Percentiles rank a stretch among this genome's conserved stretches.
These are phyloP conservation scores for Tetrapedia diversipes DNA, from an alignment of 2,888 invertebrate species.

Conservation along the genomic window DNA sequence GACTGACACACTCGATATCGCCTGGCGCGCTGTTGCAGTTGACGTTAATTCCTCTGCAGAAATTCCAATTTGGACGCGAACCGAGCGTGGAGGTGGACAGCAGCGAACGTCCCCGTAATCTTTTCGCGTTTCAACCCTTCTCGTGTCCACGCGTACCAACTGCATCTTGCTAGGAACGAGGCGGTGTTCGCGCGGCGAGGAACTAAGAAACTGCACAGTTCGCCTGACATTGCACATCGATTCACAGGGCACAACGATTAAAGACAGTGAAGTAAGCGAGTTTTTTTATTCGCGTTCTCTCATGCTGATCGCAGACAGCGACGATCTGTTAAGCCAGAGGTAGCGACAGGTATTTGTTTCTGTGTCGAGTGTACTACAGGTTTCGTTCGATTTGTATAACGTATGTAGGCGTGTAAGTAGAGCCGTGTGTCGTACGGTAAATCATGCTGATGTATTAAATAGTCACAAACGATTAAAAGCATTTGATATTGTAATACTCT, in stretches of 20 bases:
- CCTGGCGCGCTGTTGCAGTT: slow-evolving; percentile 33
- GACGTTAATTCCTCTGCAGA: slow-evolving; percentile 49
- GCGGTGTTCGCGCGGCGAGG: not conserved
- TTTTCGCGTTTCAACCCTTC: not conserved
- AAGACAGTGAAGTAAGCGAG: slow-evolving; percentile 13
- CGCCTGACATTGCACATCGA: slow-evolving; percentile 5
- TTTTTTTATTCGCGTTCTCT: not conserved
- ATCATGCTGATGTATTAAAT: not conserved
- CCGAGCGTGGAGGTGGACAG: not conserved
- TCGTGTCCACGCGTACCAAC: no score
- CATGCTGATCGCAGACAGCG: slow-evolving; percentile 18
- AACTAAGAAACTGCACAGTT: slow-evolving; percentile 14
- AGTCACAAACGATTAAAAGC: no score
- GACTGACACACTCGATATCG: slow-evolving; percentile 39
- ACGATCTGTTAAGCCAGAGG: slow-evolving; percentile 4
- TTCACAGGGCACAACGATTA: slow-evolving; percentile 10
- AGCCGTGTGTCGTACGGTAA: not conserved
- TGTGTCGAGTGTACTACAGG: not conserved
- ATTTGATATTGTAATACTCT: no score
- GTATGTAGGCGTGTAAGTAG: not conserved
- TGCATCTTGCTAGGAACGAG: not conserved
- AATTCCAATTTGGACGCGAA: slow-evolving; percentile 19
- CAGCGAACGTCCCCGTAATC: not conserved
- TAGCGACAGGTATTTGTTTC: not conserved
- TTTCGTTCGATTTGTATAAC: no score